Base-by-base conservation (phyloP, 2,888 invertebrate species). In the Agrochola litura region DNA sequence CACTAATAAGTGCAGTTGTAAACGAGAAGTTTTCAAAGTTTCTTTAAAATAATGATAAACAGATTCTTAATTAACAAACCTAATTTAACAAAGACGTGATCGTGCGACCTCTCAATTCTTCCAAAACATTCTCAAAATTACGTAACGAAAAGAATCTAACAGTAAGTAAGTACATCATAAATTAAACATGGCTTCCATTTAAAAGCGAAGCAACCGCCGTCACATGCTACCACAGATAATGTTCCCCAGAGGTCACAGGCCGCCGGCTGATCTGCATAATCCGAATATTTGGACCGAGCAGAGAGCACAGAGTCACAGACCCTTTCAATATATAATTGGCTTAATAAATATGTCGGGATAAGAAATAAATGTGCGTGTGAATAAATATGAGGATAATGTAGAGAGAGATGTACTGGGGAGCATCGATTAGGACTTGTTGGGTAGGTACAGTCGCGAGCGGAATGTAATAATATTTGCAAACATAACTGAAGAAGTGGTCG, bases 231-330 rank as follows among this genome's bases (percentile, higher is more conserved):
- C 75, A 68, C 71, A 64, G 74, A 56, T 83, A 67, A 79, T 73
- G 66, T 76, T 66, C 61, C 54, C 52, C 49, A 0, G 16, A 58
- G 87, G 88, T 83, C 86, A 79, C 56, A 76, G 87, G 89, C 73
- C 86, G 88, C 75, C 76, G 66, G 81, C 83, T 88, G 84, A 89
- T 90, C 86, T 85, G 86, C 90, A 89, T 86, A 90, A 89, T 84
- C 83, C 83, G 73, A 80, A 74, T 85, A 87, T 85, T 84, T 77
- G 87, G 85, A 73, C 73, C 81, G 81, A 56, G 67, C n/a, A 37
- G 41, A 68, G 61, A 73, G 63, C 65, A 67, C 46, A 52, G 52
- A 52, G 52, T 52, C 52, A 22, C 52, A 61, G 73, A 61, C 61
- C 79, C 84, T 63, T 71, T 61, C 63, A 65, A 70, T 75, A 54